Percentiles rank a stretch among this genome's conserved stretches.
Evolutionary conservation across 92 coral and sea anemone species (phyloP).

Genomic region (Bergia puertoricense): DNA sequence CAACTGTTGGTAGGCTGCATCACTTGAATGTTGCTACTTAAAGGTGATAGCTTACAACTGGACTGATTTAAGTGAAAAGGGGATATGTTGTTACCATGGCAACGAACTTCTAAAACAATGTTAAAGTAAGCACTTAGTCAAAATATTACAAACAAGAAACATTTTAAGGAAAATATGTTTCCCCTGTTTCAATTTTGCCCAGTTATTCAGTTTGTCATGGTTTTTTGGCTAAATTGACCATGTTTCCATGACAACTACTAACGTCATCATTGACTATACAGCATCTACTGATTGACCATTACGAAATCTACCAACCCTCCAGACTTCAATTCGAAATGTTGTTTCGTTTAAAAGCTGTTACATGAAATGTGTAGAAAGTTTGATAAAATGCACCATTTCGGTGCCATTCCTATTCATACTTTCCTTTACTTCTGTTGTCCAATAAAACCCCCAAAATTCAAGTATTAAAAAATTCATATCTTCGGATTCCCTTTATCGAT

Average conservation of each 20-base stretch:
- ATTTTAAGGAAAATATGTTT: too few relatives aligned
- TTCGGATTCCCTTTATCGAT: background rate
- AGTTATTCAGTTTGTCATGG: constrained; percentile 6
- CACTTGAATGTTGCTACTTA: background rate
- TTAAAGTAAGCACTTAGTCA: background rate
- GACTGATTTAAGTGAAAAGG: background rate
- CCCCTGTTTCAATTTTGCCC: constrained; percentile 3
- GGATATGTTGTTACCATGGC: background rate
- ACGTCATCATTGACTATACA: background rate
- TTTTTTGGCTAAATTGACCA: background rate
- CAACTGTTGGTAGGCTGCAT: background rate
- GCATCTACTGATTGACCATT: background rate
- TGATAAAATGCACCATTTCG: too few relatives aligned
- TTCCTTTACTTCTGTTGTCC: background rate
- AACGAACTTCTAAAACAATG: background rate
- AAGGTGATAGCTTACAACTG: constrained; percentile 12
- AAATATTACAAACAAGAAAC: background rate
- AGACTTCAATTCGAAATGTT: background rate
- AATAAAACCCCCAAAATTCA: background rate
- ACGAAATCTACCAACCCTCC: background rate
- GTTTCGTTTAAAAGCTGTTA: constrained; percentile 15
- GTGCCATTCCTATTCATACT: background rate
- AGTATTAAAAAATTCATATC: constrained; percentile 16
- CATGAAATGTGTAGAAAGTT: background rate
- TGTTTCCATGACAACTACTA: background rate